Percentiles rank a stretch among this genome's conserved stretches.
Evolutionary conservation across 2,113 vertebrate species (phyloP).

Genomic region (Pogona vitticeps): DNA sequence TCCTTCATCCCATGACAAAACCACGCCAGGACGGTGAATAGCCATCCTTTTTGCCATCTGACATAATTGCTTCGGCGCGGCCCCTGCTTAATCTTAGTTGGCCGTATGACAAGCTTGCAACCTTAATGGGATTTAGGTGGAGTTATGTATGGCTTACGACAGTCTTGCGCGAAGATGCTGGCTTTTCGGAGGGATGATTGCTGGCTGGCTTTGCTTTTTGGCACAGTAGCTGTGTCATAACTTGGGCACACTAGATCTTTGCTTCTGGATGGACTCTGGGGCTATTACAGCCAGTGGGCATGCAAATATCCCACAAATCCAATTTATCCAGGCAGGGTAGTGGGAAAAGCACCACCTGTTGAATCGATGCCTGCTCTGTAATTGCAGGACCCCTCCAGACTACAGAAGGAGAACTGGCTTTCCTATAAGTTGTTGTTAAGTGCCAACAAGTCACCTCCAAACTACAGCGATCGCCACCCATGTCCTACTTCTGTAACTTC

Average conservation of each 20-base stretch:
- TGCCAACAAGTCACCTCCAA: too few relatives aligned
- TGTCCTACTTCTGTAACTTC: too few relatives aligned
- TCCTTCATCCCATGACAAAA: neutral
- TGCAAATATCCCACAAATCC: neutral
- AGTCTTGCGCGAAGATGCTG: rapidly evolving
- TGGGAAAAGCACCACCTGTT: neutral
- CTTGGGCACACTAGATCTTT: neutral
- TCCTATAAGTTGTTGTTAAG: too few relatives aligned
- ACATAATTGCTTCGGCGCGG: neutral
- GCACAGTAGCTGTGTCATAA: neutral
- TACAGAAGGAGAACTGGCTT: neutral
- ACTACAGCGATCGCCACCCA: too few relatives aligned
- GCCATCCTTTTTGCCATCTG: neutral
- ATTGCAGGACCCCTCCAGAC: too few relatives aligned
- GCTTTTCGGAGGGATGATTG: neutral
- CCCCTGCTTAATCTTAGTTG: neutral
- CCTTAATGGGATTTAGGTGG: neutral
- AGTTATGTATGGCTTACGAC: rapidly evolving
- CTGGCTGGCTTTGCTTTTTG: neutral
- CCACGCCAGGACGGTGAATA: neutral
- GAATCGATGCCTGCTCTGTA: neutral
- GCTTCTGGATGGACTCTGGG: neutral
- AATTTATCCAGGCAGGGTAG: neutral
- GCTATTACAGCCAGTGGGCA: neutral
- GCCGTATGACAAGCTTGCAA: neutral